phyloP scores from a whole-genome alignment of 2,113 vertebrate species.

The Ascaphus truei region DNA sequence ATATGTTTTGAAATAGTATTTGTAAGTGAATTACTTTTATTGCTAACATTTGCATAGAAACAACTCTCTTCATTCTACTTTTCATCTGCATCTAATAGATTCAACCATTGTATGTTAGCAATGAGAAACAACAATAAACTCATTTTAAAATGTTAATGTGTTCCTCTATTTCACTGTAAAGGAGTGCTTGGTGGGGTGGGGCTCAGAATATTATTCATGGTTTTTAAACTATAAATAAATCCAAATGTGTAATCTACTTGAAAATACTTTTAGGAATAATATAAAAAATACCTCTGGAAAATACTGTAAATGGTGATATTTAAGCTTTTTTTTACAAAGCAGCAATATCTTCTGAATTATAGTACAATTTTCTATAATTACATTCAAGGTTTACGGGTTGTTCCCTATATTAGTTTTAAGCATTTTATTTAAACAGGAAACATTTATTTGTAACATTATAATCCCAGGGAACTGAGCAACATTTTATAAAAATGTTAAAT shows the following conservation, averaged over 20 bases:
- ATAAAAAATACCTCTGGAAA: neutral
- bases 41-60: constrained; percentile 22
- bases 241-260: constrained; percentile 1
- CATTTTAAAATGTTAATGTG: constrained; percentile 10
- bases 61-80: neutral
- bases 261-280: constrained; percentile 20
- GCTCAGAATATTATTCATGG: neutral
- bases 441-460: too few species aligned
- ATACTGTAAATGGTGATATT: constrained; percentile 19
- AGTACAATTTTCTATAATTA: neutral
- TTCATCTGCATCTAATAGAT: neutral
- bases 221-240: constrained; percentile 7
- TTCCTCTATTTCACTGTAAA: constrained; percentile 16
- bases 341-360: constrained; percentile 18
- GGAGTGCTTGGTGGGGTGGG: neutral
- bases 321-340: constrained; percentile 1
- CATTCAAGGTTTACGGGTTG: constrained; percentile 8
- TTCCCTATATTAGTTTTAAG: constrained; percentile 4
- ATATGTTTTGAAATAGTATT: constrained; percentile 39
- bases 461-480: too few species aligned
- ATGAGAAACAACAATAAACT: constrained; percentile 15
- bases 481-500: too few species aligned
- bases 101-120: neutral
- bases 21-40: constrained; percentile 14
- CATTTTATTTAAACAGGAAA: constrained; percentile 1